Percentiles rank a stretch among this genome's conserved stretches.
Conservation (phyloP, 2,797 vertebrate genomes). For the Neopelma chrysocephalum region DNA sequence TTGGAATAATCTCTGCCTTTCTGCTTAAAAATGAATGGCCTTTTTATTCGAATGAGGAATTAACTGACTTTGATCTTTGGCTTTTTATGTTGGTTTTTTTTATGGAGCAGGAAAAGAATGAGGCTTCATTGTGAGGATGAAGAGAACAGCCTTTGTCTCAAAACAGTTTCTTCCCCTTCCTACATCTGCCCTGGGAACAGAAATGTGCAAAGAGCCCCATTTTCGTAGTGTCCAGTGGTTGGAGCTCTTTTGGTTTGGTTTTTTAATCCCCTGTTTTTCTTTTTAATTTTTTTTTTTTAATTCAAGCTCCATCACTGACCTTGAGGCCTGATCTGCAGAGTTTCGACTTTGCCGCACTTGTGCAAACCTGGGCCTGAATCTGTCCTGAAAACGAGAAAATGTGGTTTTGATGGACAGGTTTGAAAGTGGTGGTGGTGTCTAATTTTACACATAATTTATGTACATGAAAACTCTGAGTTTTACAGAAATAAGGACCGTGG, state of each 20-base stretch:
- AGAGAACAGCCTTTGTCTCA: conserved; percentile 45
- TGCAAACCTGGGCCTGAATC: not conserved
- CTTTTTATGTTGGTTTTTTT: not conserved
- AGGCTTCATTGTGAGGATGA: not conserved
- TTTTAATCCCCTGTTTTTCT: accelerated
- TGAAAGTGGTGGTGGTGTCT: not conserved
- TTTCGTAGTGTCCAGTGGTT: not conserved
- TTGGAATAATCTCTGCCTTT: conserved; percentile 23
- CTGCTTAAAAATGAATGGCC: conserved; percentile 29
- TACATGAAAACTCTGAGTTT: not conserved
- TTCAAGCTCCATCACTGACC: not conserved
- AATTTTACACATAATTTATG: not conserved
- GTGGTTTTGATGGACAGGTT: not conserved
- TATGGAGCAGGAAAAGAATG: not conserved
- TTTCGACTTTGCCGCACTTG: not conserved
- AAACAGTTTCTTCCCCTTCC: not conserved
- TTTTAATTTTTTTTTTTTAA: not conserved
- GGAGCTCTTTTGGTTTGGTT: not conserved
- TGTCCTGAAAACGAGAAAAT: not conserved
- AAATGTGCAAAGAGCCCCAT: not conserved
- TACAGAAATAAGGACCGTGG: not conserved
- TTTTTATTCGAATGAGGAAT: conserved; percentile 14
- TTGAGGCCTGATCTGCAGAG: not conserved
- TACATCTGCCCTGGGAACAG: not conserved
- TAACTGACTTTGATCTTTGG: not conserved